phyloP scores from a whole-genome alignment of 30 jellyfish, hydroid and myxozoan genomes.

The Nemopilema nomurai region DNA sequence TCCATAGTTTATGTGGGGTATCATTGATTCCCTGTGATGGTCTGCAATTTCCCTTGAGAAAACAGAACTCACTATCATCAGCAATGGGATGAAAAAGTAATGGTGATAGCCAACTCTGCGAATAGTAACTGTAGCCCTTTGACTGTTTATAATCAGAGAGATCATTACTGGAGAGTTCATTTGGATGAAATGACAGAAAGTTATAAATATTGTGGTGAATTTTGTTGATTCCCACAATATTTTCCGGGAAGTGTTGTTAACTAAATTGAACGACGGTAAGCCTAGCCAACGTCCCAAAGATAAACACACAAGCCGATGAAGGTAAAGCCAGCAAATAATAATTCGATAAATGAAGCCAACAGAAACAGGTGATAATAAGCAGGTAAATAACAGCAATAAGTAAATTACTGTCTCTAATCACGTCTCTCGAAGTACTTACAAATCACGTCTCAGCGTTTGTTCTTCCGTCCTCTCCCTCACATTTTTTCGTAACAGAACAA shows the following conservation, averaged over 20 bases:
- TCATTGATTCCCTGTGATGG: too few species aligned
- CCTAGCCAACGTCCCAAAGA: neutral
- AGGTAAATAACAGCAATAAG: neutral
- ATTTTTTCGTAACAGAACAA: neutral
- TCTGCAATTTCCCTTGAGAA: constrained; percentile 54
- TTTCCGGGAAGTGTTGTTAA: neutral
- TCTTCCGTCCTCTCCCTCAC: neutral
- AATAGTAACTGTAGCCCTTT: constrained; percentile 30
- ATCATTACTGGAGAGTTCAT: too few species aligned
- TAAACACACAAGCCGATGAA: neutral
- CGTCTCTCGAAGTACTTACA: neutral
- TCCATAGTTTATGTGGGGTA: too few species aligned
- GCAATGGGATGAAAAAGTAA: constrained; percentile 27
- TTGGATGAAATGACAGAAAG: too few species aligned
- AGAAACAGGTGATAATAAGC: neutral
- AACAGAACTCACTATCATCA: constrained; percentile 25
- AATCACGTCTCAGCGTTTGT: neutral
- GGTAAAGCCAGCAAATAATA: neutral
- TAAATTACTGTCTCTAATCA: neutral
- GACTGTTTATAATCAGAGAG: constrained; percentile 39
- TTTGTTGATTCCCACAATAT: neutral
- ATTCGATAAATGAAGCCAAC: neutral
- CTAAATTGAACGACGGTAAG: neutral
- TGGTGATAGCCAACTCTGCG: constrained; percentile 21
- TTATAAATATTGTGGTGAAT: neutral